Conservation (phyloP, 1,140 invertebrate genomes). For the Zaprionus africanus region DNA sequence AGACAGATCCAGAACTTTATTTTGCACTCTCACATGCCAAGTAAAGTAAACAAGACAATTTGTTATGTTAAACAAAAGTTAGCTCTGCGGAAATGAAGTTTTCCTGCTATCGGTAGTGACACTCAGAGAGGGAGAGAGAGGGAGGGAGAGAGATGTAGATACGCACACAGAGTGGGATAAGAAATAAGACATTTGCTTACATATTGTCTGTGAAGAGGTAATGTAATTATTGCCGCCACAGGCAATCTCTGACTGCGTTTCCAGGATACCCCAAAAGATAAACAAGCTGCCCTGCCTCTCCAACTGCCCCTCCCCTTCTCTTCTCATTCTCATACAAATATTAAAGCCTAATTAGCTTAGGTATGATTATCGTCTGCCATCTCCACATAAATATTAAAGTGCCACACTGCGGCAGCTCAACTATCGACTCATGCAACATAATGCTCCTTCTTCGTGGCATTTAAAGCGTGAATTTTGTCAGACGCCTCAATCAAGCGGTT, state of each 20-base stretch:
- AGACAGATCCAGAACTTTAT: constrained; percentile 24
- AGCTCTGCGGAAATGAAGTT: constrained; percentile 82
- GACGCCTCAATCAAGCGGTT: constrained; percentile 56
- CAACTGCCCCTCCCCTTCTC: neutral
- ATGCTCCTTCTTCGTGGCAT: neutral
- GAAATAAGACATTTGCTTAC: constrained; percentile 64
- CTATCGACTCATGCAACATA: neutral
- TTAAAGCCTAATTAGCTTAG: neutral
- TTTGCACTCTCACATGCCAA: constrained; percentile 58
- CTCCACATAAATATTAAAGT: constrained; percentile 10
- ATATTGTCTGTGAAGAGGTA: constrained; percentile 70
- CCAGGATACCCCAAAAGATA: constrained; percentile 18
- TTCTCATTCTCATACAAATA: neutral
- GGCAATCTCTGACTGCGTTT: constrained; percentile 3
- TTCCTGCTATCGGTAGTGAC: constrained; percentile 68
- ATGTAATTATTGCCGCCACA: constrained; percentile 66
- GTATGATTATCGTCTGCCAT: neutral
- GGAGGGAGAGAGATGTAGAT: constrained; percentile 6
- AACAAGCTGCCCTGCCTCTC: neutral
- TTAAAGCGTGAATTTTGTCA: constrained; percentile 12
- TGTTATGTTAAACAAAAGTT: constrained; percentile 82
- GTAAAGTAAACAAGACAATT: constrained; percentile 80
- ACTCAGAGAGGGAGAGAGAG: constrained; percentile 21
- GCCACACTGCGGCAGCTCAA: neutral
- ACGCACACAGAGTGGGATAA: constrained; percentile 3